Evolutionary conservation across 2,888 invertebrate genomes (phyloP).

Genomic region (Pardosa pseudoannulata): DNA sequence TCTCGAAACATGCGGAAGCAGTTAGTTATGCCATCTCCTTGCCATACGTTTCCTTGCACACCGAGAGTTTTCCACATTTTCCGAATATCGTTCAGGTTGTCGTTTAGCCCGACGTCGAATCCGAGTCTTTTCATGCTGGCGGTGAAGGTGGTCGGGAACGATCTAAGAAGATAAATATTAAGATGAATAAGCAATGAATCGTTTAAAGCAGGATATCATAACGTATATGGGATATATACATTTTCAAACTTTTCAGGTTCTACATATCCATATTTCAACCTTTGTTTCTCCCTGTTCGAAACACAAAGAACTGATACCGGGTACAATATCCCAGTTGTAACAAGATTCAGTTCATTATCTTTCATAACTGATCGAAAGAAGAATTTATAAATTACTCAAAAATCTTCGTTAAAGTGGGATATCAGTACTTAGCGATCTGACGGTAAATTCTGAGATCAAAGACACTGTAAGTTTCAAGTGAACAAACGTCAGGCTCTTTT

Average conservation of each 20-base stretch:
- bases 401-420: slow-evolving; percentile 70
- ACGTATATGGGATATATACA: too few species aligned
- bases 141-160: too few species aligned
- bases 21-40: slow-evolving; percentile 75
- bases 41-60: slow-evolving; percentile 73
- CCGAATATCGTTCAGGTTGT: slow-evolving; percentile 68
- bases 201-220: slow-evolving; percentile 21
- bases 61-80: slow-evolving; percentile 73
- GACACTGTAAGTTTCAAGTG: slow-evolving; percentile 73
- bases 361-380: slow-evolving; percentile 73
- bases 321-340: too few species aligned
- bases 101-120: slow-evolving; percentile 74
- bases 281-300: slow-evolving; percentile 74
- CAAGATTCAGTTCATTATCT: too few species aligned
- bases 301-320: too few species aligned
- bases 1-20: slow-evolving; percentile 73
- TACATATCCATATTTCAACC: too few species aligned
- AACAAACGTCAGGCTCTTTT: slow-evolving; percentile 71
- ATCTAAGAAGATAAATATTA: too few species aligned
- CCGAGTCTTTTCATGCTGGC: slow-evolving; percentile 62
- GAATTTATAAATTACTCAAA: slow-evolving; percentile 48
- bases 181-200: too few species aligned
- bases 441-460: slow-evolving; percentile 61
- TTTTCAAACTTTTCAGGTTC: too few species aligned
- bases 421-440: slow-evolving; percentile 73